Conservation (phyloP, 2,113 vertebrate genomes). For the Pluvianellus socialis region DNA sequence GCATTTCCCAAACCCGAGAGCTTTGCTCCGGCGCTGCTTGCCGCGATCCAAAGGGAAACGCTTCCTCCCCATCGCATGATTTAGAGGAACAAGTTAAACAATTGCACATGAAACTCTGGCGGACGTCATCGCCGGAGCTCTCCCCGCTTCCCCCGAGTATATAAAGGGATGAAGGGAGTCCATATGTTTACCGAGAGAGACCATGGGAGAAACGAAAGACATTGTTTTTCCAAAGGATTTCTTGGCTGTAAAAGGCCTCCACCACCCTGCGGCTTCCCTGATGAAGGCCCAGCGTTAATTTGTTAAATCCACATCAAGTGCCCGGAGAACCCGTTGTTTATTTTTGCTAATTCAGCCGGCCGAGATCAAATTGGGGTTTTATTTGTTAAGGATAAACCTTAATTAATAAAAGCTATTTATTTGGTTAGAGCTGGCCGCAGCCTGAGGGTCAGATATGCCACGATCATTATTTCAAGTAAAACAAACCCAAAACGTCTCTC, state of each 20-base stretch:
- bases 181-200: conserved; percentile 55
- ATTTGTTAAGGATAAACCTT: conserved; percentile 76
- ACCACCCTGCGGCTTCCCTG: conserved; percentile 47
- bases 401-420: conserved; percentile 86
- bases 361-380: conserved; percentile 63
- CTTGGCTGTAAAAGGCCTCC: conserved; percentile 55
- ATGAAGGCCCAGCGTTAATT: conserved; percentile 76
- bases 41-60: background rate
- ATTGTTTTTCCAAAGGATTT: conserved; percentile 48
- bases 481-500: conserved; percentile 74
- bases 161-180: conserved; percentile 42
- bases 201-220: conserved; percentile 23
- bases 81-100: conserved; percentile 42
- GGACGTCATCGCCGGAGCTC: background rate
- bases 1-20: background rate
- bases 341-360: conserved; percentile 74
- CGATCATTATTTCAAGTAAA: conserved; percentile 78
- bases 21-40: background rate
- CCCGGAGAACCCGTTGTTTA: conserved; percentile 71
- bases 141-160: background rate
- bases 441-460: conserved; percentile 67
- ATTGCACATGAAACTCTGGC: background rate
- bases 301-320: conserved; percentile 80
- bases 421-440: conserved; percentile 68
- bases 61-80: background rate